A percentile compares a stretch with the other conserved stretches of the same genome.
Conservation (phyloP, 2,113 vertebrate genomes). For the Hippocampus barbouri region DNA sequence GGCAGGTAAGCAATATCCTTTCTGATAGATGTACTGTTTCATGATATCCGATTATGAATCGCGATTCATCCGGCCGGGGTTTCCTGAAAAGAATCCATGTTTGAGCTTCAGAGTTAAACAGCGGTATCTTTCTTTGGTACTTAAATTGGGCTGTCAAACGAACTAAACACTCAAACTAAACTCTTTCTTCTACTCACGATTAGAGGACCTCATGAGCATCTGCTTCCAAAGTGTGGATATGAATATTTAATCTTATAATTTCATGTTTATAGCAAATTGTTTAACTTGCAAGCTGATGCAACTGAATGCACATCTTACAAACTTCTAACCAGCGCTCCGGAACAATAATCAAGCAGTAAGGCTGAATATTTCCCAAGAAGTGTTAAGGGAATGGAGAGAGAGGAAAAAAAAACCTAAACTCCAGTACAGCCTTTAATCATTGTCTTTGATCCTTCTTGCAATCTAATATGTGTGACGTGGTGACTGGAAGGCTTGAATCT, state of each 20-base stretch:
- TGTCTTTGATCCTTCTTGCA: slow-evolving; percentile 29
- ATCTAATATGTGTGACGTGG: slow-evolving; percentile 36
- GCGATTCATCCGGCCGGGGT: no score
- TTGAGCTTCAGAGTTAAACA: background rate
- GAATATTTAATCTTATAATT: slow-evolving; percentile 31
- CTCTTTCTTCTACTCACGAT: background rate
- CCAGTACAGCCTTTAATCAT: slow-evolving; percentile 34
- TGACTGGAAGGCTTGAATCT: slow-evolving; percentile 33
- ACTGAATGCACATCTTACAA: slow-evolving; percentile 24
- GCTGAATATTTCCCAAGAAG: slow-evolving; percentile 26
- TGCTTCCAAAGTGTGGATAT: background rate
- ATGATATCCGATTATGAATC: background rate
- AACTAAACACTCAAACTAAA: no score
- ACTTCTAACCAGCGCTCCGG: background rate
- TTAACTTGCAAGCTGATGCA: slow-evolving; percentile 42
- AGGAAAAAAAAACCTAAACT: background rate
- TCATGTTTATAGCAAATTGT: slow-evolving; percentile 25
- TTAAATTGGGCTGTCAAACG: background rate
- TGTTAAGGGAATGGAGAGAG: slow-evolving; percentile 22
- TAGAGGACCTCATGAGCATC: background rate
- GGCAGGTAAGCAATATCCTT: background rate
- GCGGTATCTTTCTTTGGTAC: background rate
- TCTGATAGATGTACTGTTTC: background rate
- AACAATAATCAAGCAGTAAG: slow-evolving; percentile 27
- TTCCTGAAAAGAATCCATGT: background rate